A percentile compares a stretch with the other conserved stretches of the same genome.
Evolutionary conservation across 2,888 invertebrate species (phyloP).

Genomic region (Drosophila histrio): DNA sequence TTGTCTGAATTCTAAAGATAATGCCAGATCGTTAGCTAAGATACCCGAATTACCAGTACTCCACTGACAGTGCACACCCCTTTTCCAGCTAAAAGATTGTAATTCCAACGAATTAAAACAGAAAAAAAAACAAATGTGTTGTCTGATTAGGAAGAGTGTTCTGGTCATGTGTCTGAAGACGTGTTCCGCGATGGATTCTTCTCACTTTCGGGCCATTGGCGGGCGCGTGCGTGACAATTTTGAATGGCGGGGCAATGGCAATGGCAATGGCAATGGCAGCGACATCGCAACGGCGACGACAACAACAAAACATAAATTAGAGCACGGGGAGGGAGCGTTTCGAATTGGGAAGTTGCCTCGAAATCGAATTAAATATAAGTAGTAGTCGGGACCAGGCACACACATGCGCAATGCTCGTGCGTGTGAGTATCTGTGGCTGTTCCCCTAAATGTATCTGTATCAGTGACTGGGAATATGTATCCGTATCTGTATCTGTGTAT

Average conservation of each 20-base stretch:
- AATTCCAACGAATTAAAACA: slow-evolving; percentile 36
- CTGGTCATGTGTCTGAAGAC: slow-evolving; percentile 25
- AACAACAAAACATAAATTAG: slow-evolving; percentile 73
- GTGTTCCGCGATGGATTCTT: slow-evolving; percentile 49
- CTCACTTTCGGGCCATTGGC: slow-evolving; percentile 27
- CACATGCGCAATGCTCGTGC: slow-evolving; percentile 38
- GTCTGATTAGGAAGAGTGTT: slow-evolving; percentile 39
- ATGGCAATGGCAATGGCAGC: slow-evolving; percentile 52
- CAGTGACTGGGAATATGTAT: slow-evolving; percentile 22
- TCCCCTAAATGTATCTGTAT: not conserved
- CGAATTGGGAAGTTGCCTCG: slow-evolving; percentile 31
- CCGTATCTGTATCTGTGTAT: slow-evolving; percentile 39
- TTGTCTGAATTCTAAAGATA: not conserved
- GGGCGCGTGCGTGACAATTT: slow-evolving; percentile 68
- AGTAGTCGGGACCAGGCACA: slow-evolving; percentile 43
- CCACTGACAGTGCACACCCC: slow-evolving; percentile 3
- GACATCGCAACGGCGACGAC: slow-evolving; percentile 37
- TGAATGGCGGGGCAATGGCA: slow-evolving; percentile 39
- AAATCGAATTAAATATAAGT: slow-evolving; percentile 72
- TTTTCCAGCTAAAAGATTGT: slow-evolving; percentile 45
- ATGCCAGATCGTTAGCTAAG: slow-evolving; percentile 5
- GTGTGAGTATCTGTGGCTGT: slow-evolving; percentile 10
- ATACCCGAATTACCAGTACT: not conserved
- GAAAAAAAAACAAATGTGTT: slow-evolving; percentile 12
- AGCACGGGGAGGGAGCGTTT: slow-evolving; percentile 27